Evolutionary conservation across 2,888 invertebrate genomes (phyloP), one percentile per base, ranked within the genome.

Genomic region (Volucella inanis): DNA sequence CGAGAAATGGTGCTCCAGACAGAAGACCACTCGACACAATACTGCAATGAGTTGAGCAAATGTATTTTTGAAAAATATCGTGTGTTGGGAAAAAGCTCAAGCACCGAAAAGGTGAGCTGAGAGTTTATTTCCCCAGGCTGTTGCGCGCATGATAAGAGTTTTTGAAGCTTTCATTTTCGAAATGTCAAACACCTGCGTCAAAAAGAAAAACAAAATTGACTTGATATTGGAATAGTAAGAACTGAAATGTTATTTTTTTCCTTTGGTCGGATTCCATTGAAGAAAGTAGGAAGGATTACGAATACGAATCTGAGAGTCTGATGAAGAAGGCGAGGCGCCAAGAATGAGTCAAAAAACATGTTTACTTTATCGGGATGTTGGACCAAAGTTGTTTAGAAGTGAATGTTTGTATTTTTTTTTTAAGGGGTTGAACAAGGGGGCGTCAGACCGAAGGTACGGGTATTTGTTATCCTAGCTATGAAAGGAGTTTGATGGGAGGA

Each of bases 131-230:
- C 57, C 15, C 22, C 57, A 1, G 22, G 50, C 12, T 61, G 15
- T 64, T 57, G 70, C 52, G 76, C 64, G 52, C 45, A 78, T 65
- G 64, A 31, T 45, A 59, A 18, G 22, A 22, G 22, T 22, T 22
- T 22, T 22, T 49, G 43, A 1, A 81, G 76, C 85, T 85, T 85
- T 3, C 4, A 22, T 4, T 85, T 81, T 81, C 81, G 80, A 85
- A 85, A 80, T 81, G 68, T 85, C 81, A 85, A 59, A 80, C 64
- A 80, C 76, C 71, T 85, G 84, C 80, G 84, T 65, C 49, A 64
- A 12, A 38, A 79, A 47, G 15, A 22, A 49, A 57, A 67, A 62
- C 3, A 43, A 43, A 52, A 68, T 18, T 11, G 22, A 54, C 18
- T 11, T 18, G 68, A 71, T 22, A 22, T 22, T 22, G 22, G 22